Conservation (phyloP, 2,113 vertebrate species). For the Capricornis sumatraensis region DNA sequence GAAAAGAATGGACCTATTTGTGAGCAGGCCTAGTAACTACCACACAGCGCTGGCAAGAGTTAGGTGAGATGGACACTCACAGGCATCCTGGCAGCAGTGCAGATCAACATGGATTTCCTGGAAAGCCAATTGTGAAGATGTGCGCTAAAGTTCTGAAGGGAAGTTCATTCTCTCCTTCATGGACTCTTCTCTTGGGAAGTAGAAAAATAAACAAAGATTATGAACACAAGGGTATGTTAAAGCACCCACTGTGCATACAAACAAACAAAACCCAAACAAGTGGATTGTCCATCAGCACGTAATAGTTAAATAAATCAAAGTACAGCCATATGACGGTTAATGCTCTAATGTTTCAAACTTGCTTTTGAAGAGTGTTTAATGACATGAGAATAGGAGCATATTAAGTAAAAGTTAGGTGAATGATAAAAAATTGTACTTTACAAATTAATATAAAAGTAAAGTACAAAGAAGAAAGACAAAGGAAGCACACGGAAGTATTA, state of each 20-base stretch:
- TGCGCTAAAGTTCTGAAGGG: neutral
- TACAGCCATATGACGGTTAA: neutral
- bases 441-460: slow-evolving; percentile 18
- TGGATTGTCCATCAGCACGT: neutral
- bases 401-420: neutral
- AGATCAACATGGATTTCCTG: neutral
- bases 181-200: neutral
- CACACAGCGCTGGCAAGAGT: neutral
- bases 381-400: neutral
- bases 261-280: neutral
- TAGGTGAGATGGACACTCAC: neutral
- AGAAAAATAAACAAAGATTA: neutral
- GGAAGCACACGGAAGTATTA: neutral
- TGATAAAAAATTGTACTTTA: neutral
- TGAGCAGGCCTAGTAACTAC: neutral
- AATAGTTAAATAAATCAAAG: neutral
- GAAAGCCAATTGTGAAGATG: neutral
- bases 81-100: neutral
- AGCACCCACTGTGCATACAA: neutral
- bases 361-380: neutral
- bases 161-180: neutral
- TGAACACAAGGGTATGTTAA: neutral
- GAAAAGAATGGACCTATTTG: neutral
- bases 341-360: neutral
- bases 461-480: neutral